phyloP scores from a whole-genome alignment of 2,888 invertebrate genomes.

The Eilema sororculum region DNA sequence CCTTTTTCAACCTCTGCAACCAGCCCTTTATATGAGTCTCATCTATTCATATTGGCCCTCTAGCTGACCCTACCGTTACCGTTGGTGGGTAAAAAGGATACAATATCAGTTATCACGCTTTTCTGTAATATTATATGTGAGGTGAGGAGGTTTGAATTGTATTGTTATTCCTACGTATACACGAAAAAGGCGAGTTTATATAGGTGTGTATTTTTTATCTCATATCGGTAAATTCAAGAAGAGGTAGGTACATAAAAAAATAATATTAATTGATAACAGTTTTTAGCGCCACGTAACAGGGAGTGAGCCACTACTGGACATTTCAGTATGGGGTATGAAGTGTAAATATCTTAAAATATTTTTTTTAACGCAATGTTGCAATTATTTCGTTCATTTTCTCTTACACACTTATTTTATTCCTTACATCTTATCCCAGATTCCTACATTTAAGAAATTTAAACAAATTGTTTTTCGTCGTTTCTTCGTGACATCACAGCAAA shows the following conservation, averaged over 20 bases:
- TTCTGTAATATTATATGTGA: constrained; percentile 22
- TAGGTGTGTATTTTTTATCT: neutral
- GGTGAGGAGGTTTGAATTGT: neutral
- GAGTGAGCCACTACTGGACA: no score
- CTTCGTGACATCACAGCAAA: constrained; percentile 33
- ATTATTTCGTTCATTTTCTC: neutral
- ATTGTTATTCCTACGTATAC: no score
- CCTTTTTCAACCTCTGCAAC: constrained; percentile 73
- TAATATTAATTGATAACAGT: neutral
- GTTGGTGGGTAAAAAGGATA: constrained; percentile 34
- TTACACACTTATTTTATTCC: neutral
- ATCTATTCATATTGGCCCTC: constrained; percentile 72
- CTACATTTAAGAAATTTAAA: constrained; percentile 6
- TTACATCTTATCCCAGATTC: neutral
- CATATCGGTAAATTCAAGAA: neutral
- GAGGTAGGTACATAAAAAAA: neutral
- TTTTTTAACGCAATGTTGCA: no score
- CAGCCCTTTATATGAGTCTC: constrained; percentile 67
- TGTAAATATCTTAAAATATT: no score
- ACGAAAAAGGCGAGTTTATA: no score
- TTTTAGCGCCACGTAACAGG: no score
- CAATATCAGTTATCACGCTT: constrained; percentile 42
- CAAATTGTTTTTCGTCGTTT: constrained; percentile 28
- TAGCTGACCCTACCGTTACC: constrained; percentile 44
- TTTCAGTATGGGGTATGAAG: no score